These are phyloP conservation scores for Drosophila nigromelanica DNA, from an alignment of 1,140 invertebrate genomes.

Conservation along the genomic window DNA sequence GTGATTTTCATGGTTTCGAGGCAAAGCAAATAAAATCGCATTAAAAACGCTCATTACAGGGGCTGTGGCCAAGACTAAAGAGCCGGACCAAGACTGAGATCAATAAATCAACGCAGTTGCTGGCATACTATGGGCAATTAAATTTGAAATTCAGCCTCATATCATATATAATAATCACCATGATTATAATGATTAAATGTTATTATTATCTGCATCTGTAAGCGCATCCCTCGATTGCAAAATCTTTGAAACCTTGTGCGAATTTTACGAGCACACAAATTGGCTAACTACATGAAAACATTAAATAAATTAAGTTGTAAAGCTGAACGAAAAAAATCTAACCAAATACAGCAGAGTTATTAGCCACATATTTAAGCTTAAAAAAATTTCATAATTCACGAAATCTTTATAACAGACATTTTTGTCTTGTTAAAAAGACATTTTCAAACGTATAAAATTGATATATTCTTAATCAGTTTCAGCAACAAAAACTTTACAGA, in stretches of 20 bases:
- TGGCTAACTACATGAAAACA: slow-evolving; percentile 23
- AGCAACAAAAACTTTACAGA: no score
- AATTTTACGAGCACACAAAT: slow-evolving; percentile 34
- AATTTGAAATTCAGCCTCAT: slow-evolving; percentile 2
- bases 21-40: slow-evolving; percentile 64
- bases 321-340: no score
- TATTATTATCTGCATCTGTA: slow-evolving; percentile 32
- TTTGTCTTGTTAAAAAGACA: no score
- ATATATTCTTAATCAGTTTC: no score
- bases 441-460: no score
- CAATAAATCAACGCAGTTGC: slow-evolving; percentile 38
- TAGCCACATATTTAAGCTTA: neutral
- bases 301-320: slow-evolving; percentile 14
- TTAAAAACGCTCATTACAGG: slow-evolving; percentile 49
- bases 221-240: slow-evolving; percentile 42
- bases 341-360: neutral
- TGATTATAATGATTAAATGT: slow-evolving; percentile 62
- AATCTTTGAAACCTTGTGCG: slow-evolving; percentile 61
- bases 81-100: slow-evolving; percentile 13
- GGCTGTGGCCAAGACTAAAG: slow-evolving; percentile 19
- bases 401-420: no score
- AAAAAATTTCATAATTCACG: neutral
- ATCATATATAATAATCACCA: slow-evolving; percentile 61
- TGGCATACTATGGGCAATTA: slow-evolving; percentile 42
- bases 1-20: slow-evolving; percentile 47